Evolutionary conservation across 2,113 vertebrate species (phyloP), one percentile per base, ranked within the genome.

Genomic region (Porphyrio hochstetteri): DNA sequence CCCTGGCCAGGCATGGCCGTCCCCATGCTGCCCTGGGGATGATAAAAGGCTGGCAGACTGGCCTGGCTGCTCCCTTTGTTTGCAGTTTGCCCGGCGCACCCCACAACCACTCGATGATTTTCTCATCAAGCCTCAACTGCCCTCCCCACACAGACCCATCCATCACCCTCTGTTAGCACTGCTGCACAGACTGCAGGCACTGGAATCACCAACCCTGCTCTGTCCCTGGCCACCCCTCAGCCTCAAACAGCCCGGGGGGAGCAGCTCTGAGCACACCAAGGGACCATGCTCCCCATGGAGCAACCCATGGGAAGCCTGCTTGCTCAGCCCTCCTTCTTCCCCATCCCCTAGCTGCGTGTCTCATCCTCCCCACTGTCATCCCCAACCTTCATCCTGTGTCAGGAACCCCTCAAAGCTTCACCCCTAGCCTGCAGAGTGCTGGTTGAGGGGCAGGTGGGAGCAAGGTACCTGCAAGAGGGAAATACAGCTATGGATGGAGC

Each of bases 31-130:
- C 84, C 67, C 70, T 27, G 63, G 36, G 64, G 42, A 82, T 93
- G 94, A 94, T 38, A 16, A 79, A 96, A 75, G 40, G 33, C 70
- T 84, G 69, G 12, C 35, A 79, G 64, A 36, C 82, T 20, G 57
- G 46, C 90, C 74, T 1, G 9, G 59, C 72, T 75, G 68, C 92
- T 91, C 78, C 78, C 53, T 87, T 56, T 56, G 67, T 89, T 75
- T 63, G 40, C 74, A 89, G 33, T 85, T 87, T 91, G 57, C 78
- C 74, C 8, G 0, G 42, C 1, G 11, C 27, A 35, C 56, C 82
- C 81, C 89, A 46, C 84, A 87, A 65, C 74, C 90, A 81, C 87
- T 93, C 0, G 8, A 96, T 94, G 92, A 93, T 96, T 96, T 96
- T 85, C 87, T 93, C 92, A 91, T 94, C 92, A 79, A 79, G 38